phyloP scores from a whole-genome alignment of 2,888 invertebrate species.

The Caenorhabditis afra region DNA sequence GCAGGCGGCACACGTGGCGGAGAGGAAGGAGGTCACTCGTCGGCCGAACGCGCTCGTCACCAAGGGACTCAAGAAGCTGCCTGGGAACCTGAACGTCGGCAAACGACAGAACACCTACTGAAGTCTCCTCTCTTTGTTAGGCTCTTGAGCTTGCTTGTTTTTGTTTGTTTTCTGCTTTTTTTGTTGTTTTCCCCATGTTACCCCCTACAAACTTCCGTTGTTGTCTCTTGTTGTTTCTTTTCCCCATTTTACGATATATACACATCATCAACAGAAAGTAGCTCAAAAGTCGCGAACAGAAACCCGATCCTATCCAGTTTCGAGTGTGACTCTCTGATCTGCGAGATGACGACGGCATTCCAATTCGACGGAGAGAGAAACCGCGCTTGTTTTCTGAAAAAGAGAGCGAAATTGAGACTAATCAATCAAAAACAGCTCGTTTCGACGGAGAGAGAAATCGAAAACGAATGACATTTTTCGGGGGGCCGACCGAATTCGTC shows the following conservation, averaged over 20 bases:
- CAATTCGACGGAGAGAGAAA: no score
- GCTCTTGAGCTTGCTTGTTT: neutral
- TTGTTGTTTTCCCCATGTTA: slow-evolving; percentile 9
- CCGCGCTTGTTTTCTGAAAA: neutral
- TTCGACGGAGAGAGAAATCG: neutral
- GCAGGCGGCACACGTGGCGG: slow-evolving; percentile 60
- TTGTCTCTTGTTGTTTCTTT: slow-evolving; percentile 7
- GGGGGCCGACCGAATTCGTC: neutral
- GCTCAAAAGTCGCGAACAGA: slow-evolving; percentile 17
- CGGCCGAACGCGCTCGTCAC: slow-evolving; percentile 61
- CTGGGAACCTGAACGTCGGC: slow-evolving; percentile 65
- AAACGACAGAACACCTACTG: slow-evolving; percentile 45
- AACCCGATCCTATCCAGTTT: slow-evolving; percentile 29
- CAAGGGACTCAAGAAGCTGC: slow-evolving; percentile 65
- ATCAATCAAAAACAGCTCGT: slow-evolving; percentile 42
- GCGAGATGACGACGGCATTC: neutral
- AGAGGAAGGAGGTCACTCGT: slow-evolving; percentile 55
- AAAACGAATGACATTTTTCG: slow-evolving; percentile 25
- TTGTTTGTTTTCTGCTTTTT: neutral
- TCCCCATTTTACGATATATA: neutral
- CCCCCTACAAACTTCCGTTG: neutral
- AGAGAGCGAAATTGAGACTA: slow-evolving; percentile 22
- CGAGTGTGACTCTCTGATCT: slow-evolving; percentile 10
- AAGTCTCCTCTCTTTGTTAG: slow-evolving; percentile 1
- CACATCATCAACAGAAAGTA: slow-evolving; percentile 3